Evolutionary conservation across 2,888 invertebrate genomes (phyloP).

Genomic region (Hololepta plana): DNA sequence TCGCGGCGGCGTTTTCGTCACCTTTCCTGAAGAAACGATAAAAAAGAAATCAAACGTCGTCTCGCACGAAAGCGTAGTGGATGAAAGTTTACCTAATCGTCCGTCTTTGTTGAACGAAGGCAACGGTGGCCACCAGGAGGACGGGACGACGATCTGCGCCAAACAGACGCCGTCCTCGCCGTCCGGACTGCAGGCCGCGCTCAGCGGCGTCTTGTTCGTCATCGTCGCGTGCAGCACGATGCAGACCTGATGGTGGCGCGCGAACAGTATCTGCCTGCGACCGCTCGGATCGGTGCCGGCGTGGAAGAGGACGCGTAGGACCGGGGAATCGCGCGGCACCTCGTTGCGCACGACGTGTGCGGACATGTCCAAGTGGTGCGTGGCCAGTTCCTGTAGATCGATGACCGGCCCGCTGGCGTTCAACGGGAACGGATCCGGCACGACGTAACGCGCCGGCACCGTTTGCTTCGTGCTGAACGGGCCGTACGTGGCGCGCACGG

Average conservation of each 20-base stretch:
- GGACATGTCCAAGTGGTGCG: conserved; percentile 74
- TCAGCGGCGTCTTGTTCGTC: conserved; percentile 39
- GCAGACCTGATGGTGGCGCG: conserved; percentile 46
- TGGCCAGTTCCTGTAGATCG: conserved; percentile 41
- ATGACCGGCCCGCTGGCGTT: conserved; percentile 26
- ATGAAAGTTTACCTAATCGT: conserved; percentile 24
- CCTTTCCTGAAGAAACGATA: no score
- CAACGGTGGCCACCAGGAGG: conserved; percentile 77
- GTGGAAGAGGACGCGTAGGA: conserved; percentile 84
- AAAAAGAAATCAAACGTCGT: no score
- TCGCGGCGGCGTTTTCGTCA: conserved; percentile 39
- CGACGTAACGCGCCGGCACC: conserved; percentile 75
- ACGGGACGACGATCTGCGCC: conserved; percentile 65
- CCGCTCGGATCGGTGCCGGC: conserved; percentile 75
- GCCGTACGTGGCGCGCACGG: conserved; percentile 81
- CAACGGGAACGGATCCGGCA: conserved; percentile 53
- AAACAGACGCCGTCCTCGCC: conserved; percentile 86
- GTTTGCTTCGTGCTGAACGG: conserved; percentile 92
- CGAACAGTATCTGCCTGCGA: conserved; percentile 41
- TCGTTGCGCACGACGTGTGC: conserved; percentile 82
- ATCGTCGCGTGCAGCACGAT: conserved; percentile 53
- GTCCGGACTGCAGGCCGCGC: conserved; percentile 85
- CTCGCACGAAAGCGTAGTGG: no score
- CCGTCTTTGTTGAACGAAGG: conserved; percentile 44
- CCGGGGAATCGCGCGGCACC: conserved; percentile 76